Conservation (phyloP, 2,113 vertebrate species). For the Grammomys dolichurus region DNA sequence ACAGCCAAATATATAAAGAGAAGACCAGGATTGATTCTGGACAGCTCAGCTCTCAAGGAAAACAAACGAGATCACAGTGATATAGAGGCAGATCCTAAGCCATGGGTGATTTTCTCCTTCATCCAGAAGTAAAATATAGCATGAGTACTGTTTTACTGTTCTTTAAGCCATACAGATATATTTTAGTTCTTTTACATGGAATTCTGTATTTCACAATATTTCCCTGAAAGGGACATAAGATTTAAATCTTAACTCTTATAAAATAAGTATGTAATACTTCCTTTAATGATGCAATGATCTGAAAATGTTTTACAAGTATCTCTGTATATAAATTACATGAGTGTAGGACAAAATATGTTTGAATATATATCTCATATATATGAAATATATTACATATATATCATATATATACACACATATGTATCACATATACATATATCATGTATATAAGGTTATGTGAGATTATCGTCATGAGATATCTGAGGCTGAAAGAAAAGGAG, state of each 20-base stretch:
- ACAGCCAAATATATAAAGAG: not conserved
- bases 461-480: not conserved
- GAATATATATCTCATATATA: no score
- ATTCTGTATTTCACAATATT: not conserved
- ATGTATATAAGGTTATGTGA: not conserved
- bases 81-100: not conserved
- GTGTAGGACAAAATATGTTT: not conserved
- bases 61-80: not conserved
- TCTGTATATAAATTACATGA: constrained; percentile 7
- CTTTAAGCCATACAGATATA: not conserved
- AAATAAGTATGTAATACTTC: not conserved
- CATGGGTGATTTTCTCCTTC: not conserved
- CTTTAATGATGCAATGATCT: constrained; percentile 7
- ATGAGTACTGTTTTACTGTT: not conserved
- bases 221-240: constrained; percentile 18
- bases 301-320: not conserved
- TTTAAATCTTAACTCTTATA: not conserved
- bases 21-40: not conserved
- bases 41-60: not conserved
- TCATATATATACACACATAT: not conserved
- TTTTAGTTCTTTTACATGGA: not conserved
- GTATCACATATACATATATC: not conserved
- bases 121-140: not conserved
- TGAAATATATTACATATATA: not conserved
- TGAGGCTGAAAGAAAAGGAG: not conserved